A percentile compares a stretch with the other conserved stretches of the same genome.
Evolutionary conservation across 1,140 invertebrate species (phyloP).

Genomic region (Drosophila melanica): DNA sequence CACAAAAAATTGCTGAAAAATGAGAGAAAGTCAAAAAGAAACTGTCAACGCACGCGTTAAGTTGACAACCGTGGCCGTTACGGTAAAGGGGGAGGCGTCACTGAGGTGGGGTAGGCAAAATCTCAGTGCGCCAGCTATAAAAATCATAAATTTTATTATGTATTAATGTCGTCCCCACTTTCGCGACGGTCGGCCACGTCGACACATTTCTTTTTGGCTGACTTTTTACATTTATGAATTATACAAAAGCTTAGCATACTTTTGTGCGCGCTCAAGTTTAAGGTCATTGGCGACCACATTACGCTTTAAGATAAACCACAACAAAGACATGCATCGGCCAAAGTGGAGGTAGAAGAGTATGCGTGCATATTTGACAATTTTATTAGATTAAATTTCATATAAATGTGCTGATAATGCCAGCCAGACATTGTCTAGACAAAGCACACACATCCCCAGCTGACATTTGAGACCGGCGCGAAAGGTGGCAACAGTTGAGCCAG

Average conservation of each 20-base stretch:
- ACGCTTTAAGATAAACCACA: constrained; percentile 28
- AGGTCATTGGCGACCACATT: constrained; percentile 39
- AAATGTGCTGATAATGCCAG: constrained; percentile 74
- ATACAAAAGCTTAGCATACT: constrained; percentile 50
- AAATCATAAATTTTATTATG: constrained; percentile 75
- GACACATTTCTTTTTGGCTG: constrained; percentile 21
- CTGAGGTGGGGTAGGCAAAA: constrained; percentile 25
- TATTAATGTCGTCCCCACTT: constrained; percentile 30
- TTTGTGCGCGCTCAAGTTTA: constrained; percentile 39
- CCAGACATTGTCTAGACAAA: constrained; percentile 72
- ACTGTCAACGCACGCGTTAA: constrained; percentile 64
- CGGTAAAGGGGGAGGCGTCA: too few species aligned
- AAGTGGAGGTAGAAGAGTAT: background rate
- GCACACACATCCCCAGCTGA: constrained; percentile 39
- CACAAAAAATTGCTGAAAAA: constrained; percentile 21
- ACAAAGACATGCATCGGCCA: background rate
- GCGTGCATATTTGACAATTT: constrained; percentile 68
- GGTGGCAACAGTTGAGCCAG: constrained; percentile 20
- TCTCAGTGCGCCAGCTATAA: constrained; percentile 63
- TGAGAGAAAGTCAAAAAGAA: constrained; percentile 15
- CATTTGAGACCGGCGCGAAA: constrained; percentile 61
- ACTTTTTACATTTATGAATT: constrained; percentile 49
- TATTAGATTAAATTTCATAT: constrained; percentile 76
- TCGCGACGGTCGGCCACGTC: constrained; percentile 11
- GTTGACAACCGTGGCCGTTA: constrained; percentile 56